phyloP scores from a whole-genome alignment of 1,140 invertebrate species.

The Pararge aegeria region DNA sequence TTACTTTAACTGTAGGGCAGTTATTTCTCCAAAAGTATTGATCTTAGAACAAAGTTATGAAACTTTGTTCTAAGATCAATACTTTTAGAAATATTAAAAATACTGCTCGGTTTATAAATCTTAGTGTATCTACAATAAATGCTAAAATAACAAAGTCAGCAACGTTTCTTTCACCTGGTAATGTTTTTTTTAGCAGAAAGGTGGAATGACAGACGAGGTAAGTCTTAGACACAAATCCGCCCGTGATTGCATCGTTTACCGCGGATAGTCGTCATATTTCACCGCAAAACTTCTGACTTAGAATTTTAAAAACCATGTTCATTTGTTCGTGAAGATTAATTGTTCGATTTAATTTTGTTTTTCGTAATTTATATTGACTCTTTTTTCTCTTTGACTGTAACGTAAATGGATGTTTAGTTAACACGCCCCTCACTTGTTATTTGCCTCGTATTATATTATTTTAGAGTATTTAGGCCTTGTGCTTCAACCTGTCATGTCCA shows the following conservation, averaged over 20 bases:
- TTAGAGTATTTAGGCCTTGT: too few species aligned
- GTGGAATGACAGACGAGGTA: constrained; percentile 39
- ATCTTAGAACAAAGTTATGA: too few species aligned
- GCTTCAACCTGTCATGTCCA: too few species aligned
- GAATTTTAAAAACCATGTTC: constrained; percentile 58
- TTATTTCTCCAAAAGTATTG: too few species aligned
- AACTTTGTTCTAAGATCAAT: too few species aligned
- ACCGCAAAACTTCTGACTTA: constrained; percentile 46
- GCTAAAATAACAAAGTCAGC: not conserved
- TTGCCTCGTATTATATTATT: too few species aligned
- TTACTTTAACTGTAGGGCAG: too few species aligned
- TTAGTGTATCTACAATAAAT: not conserved
- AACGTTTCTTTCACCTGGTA: not conserved
- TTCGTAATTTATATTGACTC: not conserved
- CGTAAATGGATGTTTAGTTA: too few species aligned
- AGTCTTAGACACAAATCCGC: constrained; percentile 65
- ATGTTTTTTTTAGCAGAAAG: constrained; percentile 24
- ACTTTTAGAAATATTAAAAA: too few species aligned
- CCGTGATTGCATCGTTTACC: constrained; percentile 70
- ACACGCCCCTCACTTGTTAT: too few species aligned
- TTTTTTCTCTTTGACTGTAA: too few species aligned
- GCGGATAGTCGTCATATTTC: constrained; percentile 70
- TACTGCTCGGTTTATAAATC: too few species aligned
- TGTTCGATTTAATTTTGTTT: not conserved
- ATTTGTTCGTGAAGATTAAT: constrained; percentile 44